Evolutionary conservation across 2,888 invertebrate species (phyloP), one percentile per base, ranked within the genome.

Genomic region (Trichopria drosophilae): DNA sequence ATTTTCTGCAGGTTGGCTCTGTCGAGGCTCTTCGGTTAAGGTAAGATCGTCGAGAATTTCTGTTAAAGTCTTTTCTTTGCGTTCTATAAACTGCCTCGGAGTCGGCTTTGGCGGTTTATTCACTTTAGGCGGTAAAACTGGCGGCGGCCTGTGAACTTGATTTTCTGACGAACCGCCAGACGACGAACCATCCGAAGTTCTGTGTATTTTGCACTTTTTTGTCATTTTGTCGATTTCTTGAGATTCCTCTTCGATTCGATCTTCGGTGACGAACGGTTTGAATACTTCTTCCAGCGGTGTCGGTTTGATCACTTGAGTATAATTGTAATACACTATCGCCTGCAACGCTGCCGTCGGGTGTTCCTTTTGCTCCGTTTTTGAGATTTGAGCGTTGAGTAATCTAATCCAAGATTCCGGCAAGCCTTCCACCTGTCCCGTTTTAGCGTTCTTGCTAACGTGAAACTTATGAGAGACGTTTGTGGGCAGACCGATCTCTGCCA

Each of bases 261-360:
- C 85, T 65, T 88, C 86, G 0, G 90, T 90, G n/a, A 88, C 82
- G 58, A 90, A 84, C 1, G 87, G 88, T 69, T 92, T 92, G 67
- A 88, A 89, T 10, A 73, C 68, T 45, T 75, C 73, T 35, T 85
- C 85, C 43, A 82, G 81, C 35, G 81, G 82, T 1, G 54, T 54
- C 28, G 82, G 82, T 63, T 88, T 88, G 65, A 90, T 88, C 68
- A 90, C 90, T 60, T 90, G 88, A 7, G 89, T 87, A 76, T 90
- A 90, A 72, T 92, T 90, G 72, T 93, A 93, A 71, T 87, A 92
- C 68, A 91, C 91, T 43, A 96, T 84, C 19, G 95, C 96, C 69
- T 92, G 90, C 47, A 93, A 84, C 1, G 93, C 93, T 26, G 93
- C 93, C 65, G 86, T 84, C 3, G 95, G 95, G 77, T 96, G 91